These are phyloP conservation scores for Tribolium freemani DNA, from an alignment of 2,888 invertebrate genomes.

Conservation along the genomic window DNA sequence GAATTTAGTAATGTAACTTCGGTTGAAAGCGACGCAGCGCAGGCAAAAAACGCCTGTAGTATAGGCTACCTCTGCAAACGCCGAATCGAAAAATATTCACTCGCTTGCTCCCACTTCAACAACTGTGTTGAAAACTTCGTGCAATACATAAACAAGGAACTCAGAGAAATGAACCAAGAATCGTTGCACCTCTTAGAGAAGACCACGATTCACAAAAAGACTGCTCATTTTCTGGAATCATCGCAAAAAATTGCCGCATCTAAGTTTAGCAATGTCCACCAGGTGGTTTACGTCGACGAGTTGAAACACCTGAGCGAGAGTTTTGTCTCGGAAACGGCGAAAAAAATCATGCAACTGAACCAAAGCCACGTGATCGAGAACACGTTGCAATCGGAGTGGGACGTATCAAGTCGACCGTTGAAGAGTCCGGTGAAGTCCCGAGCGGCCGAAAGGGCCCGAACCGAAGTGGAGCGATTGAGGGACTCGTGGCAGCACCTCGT, in stretches of 20 bases:
- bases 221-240: constrained; percentile 66
- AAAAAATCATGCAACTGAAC: constrained; percentile 77
- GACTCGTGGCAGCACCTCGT: constrained; percentile 95
- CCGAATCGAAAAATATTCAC: constrained; percentile 77
- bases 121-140: constrained; percentile 81
- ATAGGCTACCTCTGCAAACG: constrained; percentile 88
- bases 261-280: constrained; percentile 52
- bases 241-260: constrained; percentile 58
- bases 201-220: constrained; percentile 70
- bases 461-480: constrained; percentile 79
- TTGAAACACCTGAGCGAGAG: constrained; percentile 72
- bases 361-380: constrained; percentile 74
- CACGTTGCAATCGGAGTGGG: constrained; percentile 76
- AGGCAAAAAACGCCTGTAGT: constrained; percentile 90
- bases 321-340: constrained; percentile 71
- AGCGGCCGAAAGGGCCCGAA: constrained; percentile 75
- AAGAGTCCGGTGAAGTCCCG: constrained; percentile 74
- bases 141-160: constrained; percentile 75
- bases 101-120: constrained; percentile 79
- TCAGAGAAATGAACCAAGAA: constrained; percentile 70
- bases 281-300: constrained; percentile 66
- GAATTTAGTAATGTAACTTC: constrained; percentile 88
- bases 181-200: constrained; percentile 71
- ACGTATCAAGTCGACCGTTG: constrained; percentile 73
- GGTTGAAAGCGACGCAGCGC: constrained; percentile 91